A percentile compares a stretch with the other conserved stretches of the same genome.
These are phyloP conservation scores for Meloidogyne hapla DNA, from an alignment of 1,140 invertebrate genomes.

Conservation along the genomic window DNA sequence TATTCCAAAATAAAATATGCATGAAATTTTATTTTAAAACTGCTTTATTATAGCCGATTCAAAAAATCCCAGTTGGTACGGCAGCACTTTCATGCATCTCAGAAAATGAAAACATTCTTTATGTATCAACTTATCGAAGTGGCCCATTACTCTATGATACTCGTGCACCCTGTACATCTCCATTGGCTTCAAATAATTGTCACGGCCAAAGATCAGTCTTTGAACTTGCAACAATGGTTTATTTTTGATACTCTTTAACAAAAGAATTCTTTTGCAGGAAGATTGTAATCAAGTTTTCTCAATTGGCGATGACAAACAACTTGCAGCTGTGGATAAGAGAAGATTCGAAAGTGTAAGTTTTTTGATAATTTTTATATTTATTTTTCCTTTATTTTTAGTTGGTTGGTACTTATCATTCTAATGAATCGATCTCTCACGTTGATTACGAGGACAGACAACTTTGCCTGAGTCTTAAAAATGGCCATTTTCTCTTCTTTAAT, in stretches of 20 bases:
- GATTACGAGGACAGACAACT: constrained; percentile 23
- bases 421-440: constrained; percentile 13
- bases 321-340: constrained; percentile 23
- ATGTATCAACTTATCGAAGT: constrained; percentile 29
- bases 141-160: constrained; percentile 36
- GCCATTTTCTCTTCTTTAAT: constrained; percentile 10
- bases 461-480: constrained; percentile 18
- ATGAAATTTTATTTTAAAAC: too few relatives aligned
- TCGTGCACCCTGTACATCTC: constrained; percentile 19
- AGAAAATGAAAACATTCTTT: constrained; percentile 28
- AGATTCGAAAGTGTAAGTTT: constrained; percentile 3
- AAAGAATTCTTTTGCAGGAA: neutral
- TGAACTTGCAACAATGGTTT: constrained; percentile 27
- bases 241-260: neutral
- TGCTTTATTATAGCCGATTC: constrained; percentile 8
- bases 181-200: neutral
- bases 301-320: constrained; percentile 22
- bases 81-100: constrained; percentile 30
- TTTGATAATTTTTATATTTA: neutral
- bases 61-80: neutral
- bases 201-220: constrained; percentile 19
- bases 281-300: constrained; percentile 17
- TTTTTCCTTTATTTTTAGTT: neutral
- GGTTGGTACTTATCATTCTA: neutral
- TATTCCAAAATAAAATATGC: too few relatives aligned